Base-by-base conservation (phyloP, 2,797 vertebrate species). In the Danio jaintianensis region DNA sequence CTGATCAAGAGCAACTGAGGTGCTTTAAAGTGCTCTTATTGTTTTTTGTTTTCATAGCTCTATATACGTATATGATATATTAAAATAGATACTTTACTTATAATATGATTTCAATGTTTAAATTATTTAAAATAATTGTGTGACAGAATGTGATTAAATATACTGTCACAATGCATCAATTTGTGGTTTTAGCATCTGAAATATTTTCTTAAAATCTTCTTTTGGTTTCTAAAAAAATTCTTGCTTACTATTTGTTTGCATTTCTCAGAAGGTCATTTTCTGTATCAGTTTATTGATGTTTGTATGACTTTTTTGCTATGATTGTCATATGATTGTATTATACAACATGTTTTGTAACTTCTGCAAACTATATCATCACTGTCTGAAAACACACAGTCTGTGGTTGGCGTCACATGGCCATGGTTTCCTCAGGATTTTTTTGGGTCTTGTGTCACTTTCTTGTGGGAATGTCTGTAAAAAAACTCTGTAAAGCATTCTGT, bases 331-430 rank as follows among this genome's bases (percentile, higher is more conserved):
- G 83, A 59, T 45, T 73, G 52, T 75, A 71, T 48, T 16, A 78
- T 43, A 40, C 13, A 50, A 38, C 2, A 45, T 45, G 40, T 74
- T 63, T 77, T 72, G 0, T 58, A 84, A 84, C 84, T 78, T 83
- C 80, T 13, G 12, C 38, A 69, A 48, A 58, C n/a, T 68, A 5
- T 89, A 56, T 90, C 40, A 89, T 89, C 90, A 89, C 84, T 85
- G 81, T 88, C 82, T 84, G 68, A 80, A 83, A 88, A 89, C 36
- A 66, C 79, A 68, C 22, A 38, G 67, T 68, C 67, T 84, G 86
- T 89, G 77, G 84, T 86, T 86, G 70, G 59, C 84, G 87, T 89
- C 67, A 74, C 29, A 69, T 29, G 20, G 59, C 5, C 74, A 81
- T 67, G 79, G 20, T 72, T 42, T 43, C 18, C 85, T 88, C 1